Conservation (phyloP, 2,888 invertebrate species). For the Parnassius smintheus region DNA sequence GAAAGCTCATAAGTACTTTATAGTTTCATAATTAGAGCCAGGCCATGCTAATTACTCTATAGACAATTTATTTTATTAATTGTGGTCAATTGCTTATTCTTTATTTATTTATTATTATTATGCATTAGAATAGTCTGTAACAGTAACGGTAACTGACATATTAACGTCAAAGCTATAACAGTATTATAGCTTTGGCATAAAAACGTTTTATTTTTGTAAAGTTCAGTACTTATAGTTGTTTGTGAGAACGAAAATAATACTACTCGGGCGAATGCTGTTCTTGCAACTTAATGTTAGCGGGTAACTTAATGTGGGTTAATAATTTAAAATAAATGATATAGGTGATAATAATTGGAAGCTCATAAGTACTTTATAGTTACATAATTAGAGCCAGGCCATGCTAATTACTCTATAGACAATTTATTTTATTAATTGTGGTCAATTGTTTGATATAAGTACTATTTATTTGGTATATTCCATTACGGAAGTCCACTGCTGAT, state of each 20-base stretch:
- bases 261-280: slow-evolving; percentile 8
- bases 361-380: background rate
- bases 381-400: background rate
- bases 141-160: slow-evolving; percentile 1
- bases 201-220: slow-evolving; percentile 25
- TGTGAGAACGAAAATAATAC: slow-evolving; percentile 45
- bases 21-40: background rate
- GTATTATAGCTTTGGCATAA: background rate
- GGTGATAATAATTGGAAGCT: background rate
- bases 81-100: too few relatives aligned
- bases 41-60: background rate
- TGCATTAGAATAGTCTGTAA: background rate
- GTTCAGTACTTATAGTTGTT: slow-evolving; percentile 28
- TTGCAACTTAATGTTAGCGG: background rate
- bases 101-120: too few relatives aligned
- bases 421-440: too few relatives aligned
- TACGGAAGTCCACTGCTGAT: too few relatives aligned
- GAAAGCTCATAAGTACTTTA: background rate
- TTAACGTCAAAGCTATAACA: background rate
- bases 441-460: too few relatives aligned
- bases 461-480: too few relatives aligned
- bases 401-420: too few relatives aligned
- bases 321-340: background rate
- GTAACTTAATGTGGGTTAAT: too few relatives aligned
- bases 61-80: too few relatives aligned